phyloP scores from a whole-genome alignment of 2,797 vertebrate genomes.

The Chloroceryle inda region DNA sequence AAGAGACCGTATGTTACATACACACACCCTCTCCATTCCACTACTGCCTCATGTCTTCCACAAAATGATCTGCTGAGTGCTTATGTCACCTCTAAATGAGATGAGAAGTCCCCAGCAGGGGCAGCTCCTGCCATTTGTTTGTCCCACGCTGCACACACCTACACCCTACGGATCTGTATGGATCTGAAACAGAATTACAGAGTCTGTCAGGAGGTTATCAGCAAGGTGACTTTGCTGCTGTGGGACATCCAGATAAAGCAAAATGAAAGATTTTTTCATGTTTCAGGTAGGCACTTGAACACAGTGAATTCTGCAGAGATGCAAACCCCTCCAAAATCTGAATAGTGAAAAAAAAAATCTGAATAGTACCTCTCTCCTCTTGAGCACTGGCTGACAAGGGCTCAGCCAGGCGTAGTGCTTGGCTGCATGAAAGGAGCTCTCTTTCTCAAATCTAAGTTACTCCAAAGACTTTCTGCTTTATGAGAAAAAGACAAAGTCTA shows the following conservation, averaged over 20 bases:
- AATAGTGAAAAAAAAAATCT: background rate
- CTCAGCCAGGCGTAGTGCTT: constrained; percentile 39
- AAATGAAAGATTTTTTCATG: background rate
- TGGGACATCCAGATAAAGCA: background rate
- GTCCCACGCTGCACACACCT: background rate
- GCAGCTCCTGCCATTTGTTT: background rate
- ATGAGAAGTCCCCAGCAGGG: background rate
- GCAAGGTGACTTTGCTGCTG: background rate
- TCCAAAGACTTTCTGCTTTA: constrained; percentile 57
- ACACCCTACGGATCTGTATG: rapidly evolving
- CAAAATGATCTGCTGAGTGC: background rate
- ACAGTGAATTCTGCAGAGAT: background rate
- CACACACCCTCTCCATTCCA: background rate
- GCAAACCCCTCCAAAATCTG: background rate
- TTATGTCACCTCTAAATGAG: background rate
- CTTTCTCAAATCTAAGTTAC: constrained; percentile 64
- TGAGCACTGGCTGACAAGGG: background rate
- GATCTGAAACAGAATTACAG: background rate
- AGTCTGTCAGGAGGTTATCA: background rate
- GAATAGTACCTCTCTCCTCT: background rate
- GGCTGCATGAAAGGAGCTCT: constrained; percentile 72
- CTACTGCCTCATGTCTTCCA: background rate
- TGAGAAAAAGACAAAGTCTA: constrained; percentile 64
- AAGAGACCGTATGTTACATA: rapidly evolving
- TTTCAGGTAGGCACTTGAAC: constrained; percentile 12